Base-by-base conservation (phyloP, 2,113 vertebrate genomes). In the Notothenia rossii region DNA sequence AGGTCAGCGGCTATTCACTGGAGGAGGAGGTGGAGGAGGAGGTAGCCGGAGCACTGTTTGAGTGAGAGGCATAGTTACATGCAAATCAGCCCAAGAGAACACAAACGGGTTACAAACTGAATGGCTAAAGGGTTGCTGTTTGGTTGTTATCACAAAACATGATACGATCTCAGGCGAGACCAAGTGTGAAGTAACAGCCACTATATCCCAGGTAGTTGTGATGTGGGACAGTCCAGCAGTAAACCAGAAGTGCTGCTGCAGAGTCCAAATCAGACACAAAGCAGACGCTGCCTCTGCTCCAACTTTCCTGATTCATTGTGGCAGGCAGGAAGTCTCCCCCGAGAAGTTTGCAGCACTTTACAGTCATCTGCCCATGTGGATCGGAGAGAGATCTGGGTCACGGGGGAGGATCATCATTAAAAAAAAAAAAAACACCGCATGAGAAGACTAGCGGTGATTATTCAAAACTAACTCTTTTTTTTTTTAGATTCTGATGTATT, bases 271-370 rank as follows among this genome's bases (percentile, higher is more conserved):
- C 54, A 71, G 86, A 93, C 87, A 86, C 74, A 84, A 82, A 89
- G 77, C 91, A 91, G 87, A 82, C 14, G 51, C 68, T 70, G 83
- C 61, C 73, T 86, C 67, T 60, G 79, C 71, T 84, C 18, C 66
- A 75, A 68, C 82, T 68, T 70, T 67, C 54, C 79, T 33, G 69
- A 80, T 84, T 82, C 61, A 50, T 20, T 17, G 59, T 49, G 36
- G 70, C 84, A 81, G 86, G 69, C 84, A 86, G 90, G 83, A 92
- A 89, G 70, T 76, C 77, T 84, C 84, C 79, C 74, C 69, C 55
- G 20, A 86, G 73, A 90, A 88, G 68, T 88, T 75, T 66, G 74
- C 72, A 71, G 72, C 82, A 83, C 85, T 70, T 84, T 72, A 79
- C 61, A 69, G 70, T 86, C 75, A 70, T 86, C 75, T 88, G 79